Evolutionary conservation across 1,140 invertebrate genomes (phyloP).

Genomic region (Trinorchestia longiramus): DNA sequence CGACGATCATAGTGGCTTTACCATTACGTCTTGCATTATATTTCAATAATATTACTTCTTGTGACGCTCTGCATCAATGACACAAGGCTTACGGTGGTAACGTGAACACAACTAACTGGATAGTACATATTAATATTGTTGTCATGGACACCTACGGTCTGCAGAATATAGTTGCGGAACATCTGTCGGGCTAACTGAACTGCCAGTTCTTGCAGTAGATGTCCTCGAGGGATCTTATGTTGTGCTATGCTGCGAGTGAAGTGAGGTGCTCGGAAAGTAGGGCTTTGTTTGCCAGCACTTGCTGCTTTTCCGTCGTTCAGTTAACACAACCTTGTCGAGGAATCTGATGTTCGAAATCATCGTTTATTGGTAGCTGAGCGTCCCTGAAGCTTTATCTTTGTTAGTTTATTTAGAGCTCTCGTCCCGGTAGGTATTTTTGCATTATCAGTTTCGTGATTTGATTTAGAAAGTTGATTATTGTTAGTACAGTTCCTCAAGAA

Average conservation of each 20-base stretch:
- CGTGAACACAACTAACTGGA: not conserved
- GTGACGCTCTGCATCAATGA: not conserved
- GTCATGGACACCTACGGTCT: not conserved
- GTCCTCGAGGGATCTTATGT: not conserved
- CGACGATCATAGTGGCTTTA: conserved; percentile 36
- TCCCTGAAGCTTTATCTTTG: conserved; percentile 16
- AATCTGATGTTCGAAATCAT: not conserved
- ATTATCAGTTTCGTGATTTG: conserved; percentile 43
- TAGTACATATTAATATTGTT: not conserved
- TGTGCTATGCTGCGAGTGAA: not conserved
- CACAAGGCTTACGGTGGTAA: not conserved
- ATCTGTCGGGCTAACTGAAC: not conserved
- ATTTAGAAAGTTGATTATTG: conserved; percentile 35
- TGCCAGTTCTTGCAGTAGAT: not conserved
- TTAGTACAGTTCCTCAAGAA: not conserved
- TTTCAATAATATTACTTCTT: not conserved
- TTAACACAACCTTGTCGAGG: not conserved
- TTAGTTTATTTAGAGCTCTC: conserved; percentile 37
- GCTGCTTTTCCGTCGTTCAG: not conserved
- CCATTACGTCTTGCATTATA: not conserved
- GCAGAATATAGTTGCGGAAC: not conserved
- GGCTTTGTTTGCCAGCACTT: no score
- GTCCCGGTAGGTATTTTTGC: conserved; percentile 47
- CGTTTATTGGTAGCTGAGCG: not conserved
- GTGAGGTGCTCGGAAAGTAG: not conserved